Evolutionary conservation across 2,113 vertebrate genomes (phyloP), one percentile per base, ranked within the genome.

Genomic region (Stegastes partitus): DNA sequence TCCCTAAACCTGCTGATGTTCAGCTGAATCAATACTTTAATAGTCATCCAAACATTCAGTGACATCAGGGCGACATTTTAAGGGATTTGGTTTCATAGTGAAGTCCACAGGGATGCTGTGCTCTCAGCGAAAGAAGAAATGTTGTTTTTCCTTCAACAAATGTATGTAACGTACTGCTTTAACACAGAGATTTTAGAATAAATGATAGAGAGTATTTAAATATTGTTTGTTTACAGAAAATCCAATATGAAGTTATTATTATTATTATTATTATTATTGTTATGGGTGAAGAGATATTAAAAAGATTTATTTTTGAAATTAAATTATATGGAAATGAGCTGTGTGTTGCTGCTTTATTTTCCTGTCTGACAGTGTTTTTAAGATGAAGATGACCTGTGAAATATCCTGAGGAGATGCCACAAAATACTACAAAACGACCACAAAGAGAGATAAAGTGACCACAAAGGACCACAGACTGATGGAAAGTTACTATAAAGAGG

Each of bases 231-330:
- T 85, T 89, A 79, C 77, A 85, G 54, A 81, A 79, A 84, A 85
- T 90, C 74, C 49, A 70, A 25, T 55, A 71, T 80, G 81, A 64
- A 69, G 62, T 82, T 85, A 42, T 88, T 82, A 42, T 87, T 70
- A 31, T 3, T 63, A 31, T 31, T 34, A 10, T 34, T 34, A 34
- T 34, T 34, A n/a, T n/a, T n/a, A n/a, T 47, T 47, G 44, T 45
- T 34, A 42, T 42, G 68, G 84, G 68, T 81, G 79, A 84, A 76
- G 79, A 87, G 73, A 89, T 90, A 86, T 87, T 79, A 72, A 86
- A 85, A 79, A 91, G 81, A 87, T 93, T 85, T 93, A 92, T 93
- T 94, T 94, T 94, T 92, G 15, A 89, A 90, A 94, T 91, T 92
- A 94, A 94, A 93, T 78, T 82, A 83, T 86, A 61, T 77, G 74